A percentile compares a stretch with the other conserved stretches of the same genome.
Conservation (phyloP, 2,797 vertebrate species). For the Syngnathus rostellatus region DNA sequence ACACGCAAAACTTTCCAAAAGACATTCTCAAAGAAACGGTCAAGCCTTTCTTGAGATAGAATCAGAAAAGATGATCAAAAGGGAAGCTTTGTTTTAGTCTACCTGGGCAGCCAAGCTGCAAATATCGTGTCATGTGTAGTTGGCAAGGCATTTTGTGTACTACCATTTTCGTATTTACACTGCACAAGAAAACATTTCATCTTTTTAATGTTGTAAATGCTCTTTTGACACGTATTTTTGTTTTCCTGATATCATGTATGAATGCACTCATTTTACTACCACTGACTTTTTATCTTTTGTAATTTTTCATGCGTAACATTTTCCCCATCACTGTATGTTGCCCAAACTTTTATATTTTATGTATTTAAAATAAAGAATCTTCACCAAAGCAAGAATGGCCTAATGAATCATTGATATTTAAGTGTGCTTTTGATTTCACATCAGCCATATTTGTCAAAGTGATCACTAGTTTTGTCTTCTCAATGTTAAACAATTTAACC, state of each 20-base stretch:
- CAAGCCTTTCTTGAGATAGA: constrained; percentile 5
- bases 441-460: neutral
- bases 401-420: constrained; percentile 73
- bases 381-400: constrained; percentile 66
- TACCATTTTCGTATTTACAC: constrained; percentile 25
- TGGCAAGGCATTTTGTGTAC: constrained; percentile 29
- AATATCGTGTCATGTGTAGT: constrained; percentile 13
- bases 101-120: constrained; percentile 18
- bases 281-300: constrained; percentile 23
- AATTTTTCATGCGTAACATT: constrained; percentile 38
- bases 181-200: constrained; percentile 40
- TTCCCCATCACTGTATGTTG: constrained; percentile 49
- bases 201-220: constrained; percentile 33
- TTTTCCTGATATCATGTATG: constrained; percentile 44
- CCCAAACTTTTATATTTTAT: constrained; percentile 20
- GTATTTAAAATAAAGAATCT: constrained; percentile 80
- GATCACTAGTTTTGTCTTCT: neutral
- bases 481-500: constrained; percentile 50
- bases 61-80: constrained; percentile 19
- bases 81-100: constrained; percentile 5
- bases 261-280: constrained; percentile 27
- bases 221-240: constrained; percentile 35
- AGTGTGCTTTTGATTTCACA: constrained; percentile 41
- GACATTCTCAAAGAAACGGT: neutral
- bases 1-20: neutral